Percentiles rank a stretch among this genome's conserved stretches.
phyloP scores from a whole-genome alignment of 1,140 invertebrate species.

The Orchesella cincta region DNA sequence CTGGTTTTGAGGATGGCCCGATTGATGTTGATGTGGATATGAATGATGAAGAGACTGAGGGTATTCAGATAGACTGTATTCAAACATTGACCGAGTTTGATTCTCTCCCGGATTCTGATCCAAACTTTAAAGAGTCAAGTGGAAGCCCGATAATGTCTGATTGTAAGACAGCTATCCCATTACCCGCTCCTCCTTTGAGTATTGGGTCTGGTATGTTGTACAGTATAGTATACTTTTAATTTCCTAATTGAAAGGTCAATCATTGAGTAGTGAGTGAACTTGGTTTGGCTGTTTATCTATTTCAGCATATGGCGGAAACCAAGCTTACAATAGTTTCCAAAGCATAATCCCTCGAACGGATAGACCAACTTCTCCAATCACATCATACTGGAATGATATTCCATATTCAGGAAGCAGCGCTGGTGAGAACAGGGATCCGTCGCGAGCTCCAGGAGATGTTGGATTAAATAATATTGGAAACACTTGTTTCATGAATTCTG shows the following conservation, averaged over 20 bases:
- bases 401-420: not conserved
- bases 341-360: not conserved
- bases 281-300: not conserved
- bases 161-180: slow-evolving; percentile 17
- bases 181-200: slow-evolving; percentile 25
- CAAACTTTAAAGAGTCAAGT: not conserved
- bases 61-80: slow-evolving; percentile 1
- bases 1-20: slow-evolving; percentile 10
- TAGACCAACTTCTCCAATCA: not conserved
- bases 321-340: slow-evolving; percentile 20
- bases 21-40: slow-evolving; percentile 7
- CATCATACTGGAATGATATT: not conserved
- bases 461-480: slow-evolving; percentile 62
- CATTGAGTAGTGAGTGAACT: not conserved
- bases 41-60: not conserved
- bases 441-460: slow-evolving; percentile 55
- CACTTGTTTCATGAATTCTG: slow-evolving; percentile 72
- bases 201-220: not conserved
- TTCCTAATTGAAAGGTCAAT: not conserved
- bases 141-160: not conserved
- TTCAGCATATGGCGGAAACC: slow-evolving; percentile 46
- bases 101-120: not conserved
- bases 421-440: slow-evolving; percentile 51
- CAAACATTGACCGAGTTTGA: slow-evolving; percentile 9
- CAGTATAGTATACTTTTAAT: not conserved